These are phyloP conservation scores for Chauna torquata DNA, from an alignment of 2,113 vertebrate species.

Conservation along the genomic window DNA sequence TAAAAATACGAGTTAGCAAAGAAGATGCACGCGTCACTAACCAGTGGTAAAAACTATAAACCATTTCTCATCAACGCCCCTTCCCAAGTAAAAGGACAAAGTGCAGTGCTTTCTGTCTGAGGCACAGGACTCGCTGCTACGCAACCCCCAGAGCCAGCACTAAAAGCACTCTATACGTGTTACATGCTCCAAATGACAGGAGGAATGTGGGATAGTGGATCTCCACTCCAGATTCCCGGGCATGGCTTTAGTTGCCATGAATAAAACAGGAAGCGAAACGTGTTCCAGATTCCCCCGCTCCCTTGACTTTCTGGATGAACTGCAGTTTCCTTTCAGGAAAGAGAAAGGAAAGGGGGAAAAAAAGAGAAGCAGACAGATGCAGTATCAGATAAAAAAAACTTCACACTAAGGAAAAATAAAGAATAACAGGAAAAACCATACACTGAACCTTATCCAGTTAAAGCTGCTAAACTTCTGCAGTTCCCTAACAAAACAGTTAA, in stretches of 20 bases:
- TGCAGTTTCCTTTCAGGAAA: slow-evolving; percentile 53
- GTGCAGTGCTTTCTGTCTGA: neutral
- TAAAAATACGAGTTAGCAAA: neutral
- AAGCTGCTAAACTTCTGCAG: neutral
- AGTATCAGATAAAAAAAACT: neutral
- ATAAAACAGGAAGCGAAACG: slow-evolving; percentile 39
- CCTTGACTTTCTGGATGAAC: slow-evolving; percentile 10
- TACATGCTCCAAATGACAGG: slow-evolving; percentile 47
- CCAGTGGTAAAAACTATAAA: neutral
- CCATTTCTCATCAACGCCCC: neutral
- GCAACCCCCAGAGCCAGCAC: neutral
- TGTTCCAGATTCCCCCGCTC: neutral
- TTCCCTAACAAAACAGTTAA: neutral
- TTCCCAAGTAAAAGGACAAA: neutral
- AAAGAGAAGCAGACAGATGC: neutral
- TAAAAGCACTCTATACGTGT: neutral
- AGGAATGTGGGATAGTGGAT: neutral
- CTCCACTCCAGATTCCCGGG: neutral
- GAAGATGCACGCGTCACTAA: neutral
- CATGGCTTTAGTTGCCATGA: neutral
- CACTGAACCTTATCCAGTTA: neutral
- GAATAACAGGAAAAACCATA: neutral
- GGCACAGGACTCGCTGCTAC: neutral
- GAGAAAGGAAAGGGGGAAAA: neutral
- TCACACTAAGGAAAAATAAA: slow-evolving; percentile 3